These are phyloP conservation scores for Euzetes globulus DNA, from an alignment of 2,888 invertebrate species.

Conservation along the genomic window DNA sequence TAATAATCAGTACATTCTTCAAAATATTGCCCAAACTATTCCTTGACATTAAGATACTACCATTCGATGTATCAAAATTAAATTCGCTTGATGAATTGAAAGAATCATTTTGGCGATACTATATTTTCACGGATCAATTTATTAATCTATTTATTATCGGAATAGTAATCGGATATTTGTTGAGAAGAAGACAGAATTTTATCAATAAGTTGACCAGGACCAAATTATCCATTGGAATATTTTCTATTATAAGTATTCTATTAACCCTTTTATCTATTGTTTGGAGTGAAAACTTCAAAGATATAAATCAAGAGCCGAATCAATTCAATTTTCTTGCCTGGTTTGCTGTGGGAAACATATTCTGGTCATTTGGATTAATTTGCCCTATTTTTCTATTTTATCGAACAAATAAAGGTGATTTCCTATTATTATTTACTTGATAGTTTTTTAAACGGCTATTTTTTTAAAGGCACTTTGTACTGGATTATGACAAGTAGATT, in stretches of 20 bases:
- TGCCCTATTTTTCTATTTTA: conserved; percentile 20
- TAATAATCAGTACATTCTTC: conserved; percentile 6
- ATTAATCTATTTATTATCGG: conserved; percentile 22
- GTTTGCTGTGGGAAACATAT: conserved; percentile 26
- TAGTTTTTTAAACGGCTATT: too few relatives aligned
- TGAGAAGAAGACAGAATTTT: background rate
- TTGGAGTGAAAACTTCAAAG: conserved; percentile 34
- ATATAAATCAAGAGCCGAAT: conserved; percentile 4
- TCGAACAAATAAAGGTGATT: background rate
- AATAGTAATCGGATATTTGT: conserved; percentile 18
- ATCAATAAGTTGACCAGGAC: background rate
- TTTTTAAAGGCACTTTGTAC: background rate
- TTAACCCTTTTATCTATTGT: background rate
- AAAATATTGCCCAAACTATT: conserved; percentile 17
- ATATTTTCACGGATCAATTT: conserved; percentile 19
- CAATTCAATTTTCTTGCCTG: conserved; percentile 16
- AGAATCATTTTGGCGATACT: background rate
- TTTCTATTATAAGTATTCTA: background rate
- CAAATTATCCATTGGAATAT: background rate
- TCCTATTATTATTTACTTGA: too few relatives aligned
- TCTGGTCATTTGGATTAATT: conserved; percentile 30
- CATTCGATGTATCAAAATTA: conserved; percentile 23
- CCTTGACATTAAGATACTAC: background rate
- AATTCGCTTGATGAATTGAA: conserved; percentile 17
- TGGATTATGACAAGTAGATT: too few relatives aligned